Conservation (phyloP, 2,888 invertebrate species). For the Caprella mutica region DNA sequence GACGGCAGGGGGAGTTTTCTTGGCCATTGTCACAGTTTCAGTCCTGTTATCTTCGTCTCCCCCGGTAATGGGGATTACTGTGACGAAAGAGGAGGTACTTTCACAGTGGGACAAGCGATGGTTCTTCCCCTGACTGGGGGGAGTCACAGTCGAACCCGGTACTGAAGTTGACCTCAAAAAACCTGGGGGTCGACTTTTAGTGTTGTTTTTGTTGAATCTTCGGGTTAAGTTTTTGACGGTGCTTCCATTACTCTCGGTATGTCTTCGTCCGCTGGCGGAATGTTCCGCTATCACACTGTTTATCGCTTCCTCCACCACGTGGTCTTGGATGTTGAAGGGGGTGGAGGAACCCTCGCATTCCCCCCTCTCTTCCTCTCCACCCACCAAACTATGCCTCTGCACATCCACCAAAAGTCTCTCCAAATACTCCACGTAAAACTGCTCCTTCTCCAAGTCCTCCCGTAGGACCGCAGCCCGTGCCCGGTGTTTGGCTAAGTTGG, state of each 20-base stretch:
- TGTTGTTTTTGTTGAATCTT: conserved; percentile 19
- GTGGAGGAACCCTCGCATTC: conserved; percentile 23
- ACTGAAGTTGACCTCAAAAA: conserved; percentile 21
- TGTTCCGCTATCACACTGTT: conserved; percentile 31
- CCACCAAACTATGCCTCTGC: conserved; percentile 55
- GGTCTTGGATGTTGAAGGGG: conserved; percentile 9
- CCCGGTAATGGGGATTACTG: conserved; percentile 35
- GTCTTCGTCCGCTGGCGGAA: conserved; percentile 18
- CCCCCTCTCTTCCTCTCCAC: conserved; percentile 23
- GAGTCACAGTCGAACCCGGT: conserved; percentile 8
- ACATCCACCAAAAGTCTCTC: conserved; percentile 73
- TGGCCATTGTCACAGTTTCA: too few species aligned
- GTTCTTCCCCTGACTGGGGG: conserved; percentile 8
- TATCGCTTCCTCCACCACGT: conserved; percentile 22
- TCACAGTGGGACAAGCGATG: conserved; percentile 13
- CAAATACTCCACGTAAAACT: conserved; percentile 78
- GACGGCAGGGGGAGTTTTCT: conserved; percentile 41
- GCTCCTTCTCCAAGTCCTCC: conserved; percentile 71
- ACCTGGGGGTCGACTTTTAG: conserved; percentile 2
- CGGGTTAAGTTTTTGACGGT: conserved; percentile 30
- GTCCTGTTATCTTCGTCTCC: conserved; percentile 13
- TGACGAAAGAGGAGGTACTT: conserved; percentile 33
- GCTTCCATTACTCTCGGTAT: conserved; percentile 11
- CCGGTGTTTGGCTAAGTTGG: conserved; percentile 78
- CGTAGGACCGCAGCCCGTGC: conserved; percentile 65